Evolutionary conservation across 2,113 vertebrate species (phyloP), one percentile per base, ranked within the genome.

Genomic region (Anser cygnoides): DNA sequence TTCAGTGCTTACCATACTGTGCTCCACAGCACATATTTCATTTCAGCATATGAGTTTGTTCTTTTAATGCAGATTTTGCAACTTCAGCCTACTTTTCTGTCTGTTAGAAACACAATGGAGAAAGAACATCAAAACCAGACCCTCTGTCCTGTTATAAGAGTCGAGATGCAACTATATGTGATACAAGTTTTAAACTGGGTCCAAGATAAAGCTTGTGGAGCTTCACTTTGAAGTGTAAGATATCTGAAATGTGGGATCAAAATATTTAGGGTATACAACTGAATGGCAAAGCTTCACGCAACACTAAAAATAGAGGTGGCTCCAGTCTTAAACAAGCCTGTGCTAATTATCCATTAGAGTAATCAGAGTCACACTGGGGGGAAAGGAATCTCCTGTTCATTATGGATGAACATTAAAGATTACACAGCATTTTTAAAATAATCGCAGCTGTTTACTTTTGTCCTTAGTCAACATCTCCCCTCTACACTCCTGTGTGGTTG

Each of bases 381-480:
- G 17, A 79, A 68, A 21, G 28, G 37, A 79, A 44, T 28, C 74
- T 83, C 54, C 62, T 58, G 57, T 71, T 89, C 59, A 79, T 68
- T 85, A 39, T 83, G 41, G 62, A 74, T 67, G 25, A 85, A 43
- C n/a, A 21, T 55, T 71, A 75, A 84, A 79, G 54, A 82, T 89
- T 79, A 66, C 28, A 39, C 0, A 3, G 37, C 54, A n/a, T 37
- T 92, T 96, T 91, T 46, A 0, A 62, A 70, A 70, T 55, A 59
- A 83, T 46, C 66, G 23, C 59, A 80, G 44, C 68, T 81, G 50
- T 92, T 96, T 93, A 73, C 44, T 87, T 76, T 68, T 79, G 71
- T 74, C 82, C 66, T 94, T 72, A 70, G 49, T 73, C 76, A 93
- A 41, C 33, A 86, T 68, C 50, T 78, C 28, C 33, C 43, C 78